phyloP scores from a whole-genome alignment of 2,113 vertebrate species.

The Cyanocitta stelleri region DNA sequence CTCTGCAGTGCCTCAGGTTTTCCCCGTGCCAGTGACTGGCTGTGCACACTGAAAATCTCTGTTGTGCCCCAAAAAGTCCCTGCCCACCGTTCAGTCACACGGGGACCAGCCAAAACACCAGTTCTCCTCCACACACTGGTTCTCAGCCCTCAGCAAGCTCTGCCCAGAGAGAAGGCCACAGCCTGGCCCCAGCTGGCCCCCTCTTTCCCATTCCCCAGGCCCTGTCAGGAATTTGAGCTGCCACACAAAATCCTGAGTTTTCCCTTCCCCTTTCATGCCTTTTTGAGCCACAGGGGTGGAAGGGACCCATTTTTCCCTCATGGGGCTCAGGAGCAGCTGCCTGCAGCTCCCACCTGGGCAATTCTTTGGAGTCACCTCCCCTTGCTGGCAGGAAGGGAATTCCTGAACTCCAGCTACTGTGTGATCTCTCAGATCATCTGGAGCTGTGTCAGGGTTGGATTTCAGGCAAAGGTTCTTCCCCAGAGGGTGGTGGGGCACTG shows the following conservation, averaged over 20 bases:
- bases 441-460: not conserved
- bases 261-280: not conserved
- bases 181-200: not conserved
- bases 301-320: not conserved
- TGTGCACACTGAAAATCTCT: not conserved
- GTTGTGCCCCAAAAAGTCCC: not conserved
- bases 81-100: not conserved
- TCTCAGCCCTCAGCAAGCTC: not conserved
- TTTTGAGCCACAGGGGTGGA: not conserved
- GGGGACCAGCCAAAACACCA: not conserved
- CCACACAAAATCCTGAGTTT: not conserved
- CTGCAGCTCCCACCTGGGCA: not conserved
- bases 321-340: rapidly evolving
- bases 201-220: not conserved
- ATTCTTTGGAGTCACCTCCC: rapidly evolving
- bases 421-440: not conserved
- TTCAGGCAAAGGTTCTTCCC: not conserved
- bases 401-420: not conserved
- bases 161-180: not conserved
- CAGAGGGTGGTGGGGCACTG: not conserved
- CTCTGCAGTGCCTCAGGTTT: not conserved
- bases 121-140: rapidly evolving
- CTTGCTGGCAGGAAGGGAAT: not conserved
- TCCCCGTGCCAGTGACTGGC: rapidly evolving
- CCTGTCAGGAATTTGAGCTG: not conserved